Conservation (phyloP, 1,140 invertebrate species). For the Leptinotarsa undecemlineata region DNA sequence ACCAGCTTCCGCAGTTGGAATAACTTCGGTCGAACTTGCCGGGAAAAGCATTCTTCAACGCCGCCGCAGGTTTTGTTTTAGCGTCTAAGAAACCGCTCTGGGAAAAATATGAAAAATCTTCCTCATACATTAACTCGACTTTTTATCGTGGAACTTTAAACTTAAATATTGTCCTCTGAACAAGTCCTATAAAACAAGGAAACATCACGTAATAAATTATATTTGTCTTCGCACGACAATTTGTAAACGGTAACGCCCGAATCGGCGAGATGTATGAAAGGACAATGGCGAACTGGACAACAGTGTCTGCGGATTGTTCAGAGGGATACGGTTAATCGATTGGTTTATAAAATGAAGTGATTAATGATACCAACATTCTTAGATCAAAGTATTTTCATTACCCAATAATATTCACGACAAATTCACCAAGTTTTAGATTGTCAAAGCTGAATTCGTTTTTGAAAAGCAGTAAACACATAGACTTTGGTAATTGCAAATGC, state of each 20-base stretch:
- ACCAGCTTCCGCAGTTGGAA: not conserved
- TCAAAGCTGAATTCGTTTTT: too few species aligned
- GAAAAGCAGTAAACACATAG: too few species aligned
- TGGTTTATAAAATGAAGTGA: too few species aligned
- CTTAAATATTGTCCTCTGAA: constrained; percentile 24
- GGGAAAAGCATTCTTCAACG: constrained; percentile 13
- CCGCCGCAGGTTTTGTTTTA: constrained; percentile 6
- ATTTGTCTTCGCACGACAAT: constrained; percentile 27
- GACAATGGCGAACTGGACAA: not conserved
- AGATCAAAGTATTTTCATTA: too few species aligned
- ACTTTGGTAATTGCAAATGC: too few species aligned
- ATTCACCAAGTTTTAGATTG: too few species aligned
- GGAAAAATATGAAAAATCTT: constrained; percentile 29
- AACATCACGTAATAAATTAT: constrained; percentile 29
- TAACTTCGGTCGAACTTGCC: not conserved
- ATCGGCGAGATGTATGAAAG: not conserved
- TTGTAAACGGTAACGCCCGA: constrained; percentile 21
- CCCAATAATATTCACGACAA: too few species aligned
- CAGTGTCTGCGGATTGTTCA: not conserved
- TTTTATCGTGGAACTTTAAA: constrained; percentile 20
- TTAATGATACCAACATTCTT: too few species aligned
- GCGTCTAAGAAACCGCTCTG: constrained; percentile 9
- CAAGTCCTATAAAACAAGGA: constrained; percentile 25
- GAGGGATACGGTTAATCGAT: too few species aligned
- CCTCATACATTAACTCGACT: constrained; percentile 27